Evolutionary conservation across 2,888 invertebrate species (phyloP), one percentile per base, ranked within the genome.

Genomic region (Idaea biselata): DNA sequence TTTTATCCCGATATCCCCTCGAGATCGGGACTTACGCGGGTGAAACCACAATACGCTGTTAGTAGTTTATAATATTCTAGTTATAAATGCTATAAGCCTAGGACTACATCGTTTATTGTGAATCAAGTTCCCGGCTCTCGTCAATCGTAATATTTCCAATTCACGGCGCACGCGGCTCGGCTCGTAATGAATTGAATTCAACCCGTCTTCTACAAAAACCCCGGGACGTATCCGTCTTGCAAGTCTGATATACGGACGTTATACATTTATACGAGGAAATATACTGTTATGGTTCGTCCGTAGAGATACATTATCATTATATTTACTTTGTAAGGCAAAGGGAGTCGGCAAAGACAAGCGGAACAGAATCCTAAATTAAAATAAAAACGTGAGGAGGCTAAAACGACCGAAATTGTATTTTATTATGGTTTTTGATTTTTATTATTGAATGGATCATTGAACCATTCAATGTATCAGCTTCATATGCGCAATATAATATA

Each of bases 181-280:
- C 18, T 18, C 18, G 18, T 66, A 65, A 63, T 69, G 63, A 66
- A 64, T 65, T 63, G 55, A 62, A 66, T 68, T 67, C 64, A 69
- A 63, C 63, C 61, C 62, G 64, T 59, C 54, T 44, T 63, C 63
- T 67, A 69, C 68, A 71, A 71, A 60, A 60, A 53, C 63, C 60
- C 63, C 71, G 66, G 71, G 69, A 71, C 69, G 63, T 65, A 68
- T 68, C 66, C 67, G 68, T 65, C 75, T 76, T 71, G 71, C 67
- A 64, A 68, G 63, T 64, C 64, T 65, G 63, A 69, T 65, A 69
- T 69, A 70, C 71, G 67, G 67, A 62, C 66, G 65, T 65, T 65
- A 69, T 69, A 44, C 61, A 71, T 69, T 69, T 71, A 68, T 68
- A 64, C 71, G 66, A 66, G 61, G 65, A 71, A 67, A 69, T 60